Conservation (phyloP, 2,888 invertebrate species). For the Polia nebulosa region DNA sequence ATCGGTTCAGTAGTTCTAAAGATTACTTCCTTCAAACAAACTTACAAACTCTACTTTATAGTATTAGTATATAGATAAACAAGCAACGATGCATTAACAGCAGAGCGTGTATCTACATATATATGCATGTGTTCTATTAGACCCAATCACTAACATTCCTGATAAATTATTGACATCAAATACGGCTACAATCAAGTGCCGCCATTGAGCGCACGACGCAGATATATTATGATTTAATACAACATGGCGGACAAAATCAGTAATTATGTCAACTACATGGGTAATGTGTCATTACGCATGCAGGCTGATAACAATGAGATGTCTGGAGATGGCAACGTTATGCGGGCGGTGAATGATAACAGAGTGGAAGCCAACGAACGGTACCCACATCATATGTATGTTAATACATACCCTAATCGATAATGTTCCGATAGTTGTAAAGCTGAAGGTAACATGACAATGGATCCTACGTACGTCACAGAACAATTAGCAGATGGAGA, state of each 20-base stretch:
- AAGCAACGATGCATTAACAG: constrained; percentile 4
- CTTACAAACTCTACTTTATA: too few species aligned
- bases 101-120: background rate
- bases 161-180: constrained; percentile 49
- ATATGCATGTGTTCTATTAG: constrained; percentile 10
- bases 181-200: constrained; percentile 43
- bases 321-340: constrained; percentile 76
- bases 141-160: constrained; percentile 32
- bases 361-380: constrained; percentile 40
- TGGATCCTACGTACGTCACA: constrained; percentile 10
- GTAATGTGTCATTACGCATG: constrained; percentile 73
- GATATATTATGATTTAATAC: constrained; percentile 55
- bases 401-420: constrained; percentile 49
- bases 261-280: constrained; percentile 69
- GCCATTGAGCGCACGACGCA: constrained; percentile 36
- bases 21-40: too few species aligned
- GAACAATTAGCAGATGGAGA: constrained; percentile 12
- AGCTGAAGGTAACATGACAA: constrained; percentile 30
- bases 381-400: constrained; percentile 53
- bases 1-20: too few species aligned
- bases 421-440: constrained; percentile 30
- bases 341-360: constrained; percentile 71
- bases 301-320: constrained; percentile 73
- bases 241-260: constrained; percentile 60
- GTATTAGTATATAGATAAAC: too few species aligned